Evolutionary conservation across 2,797 vertebrate genomes (phyloP).

Genomic region (Odontamblyopus lacepedii): DNA sequence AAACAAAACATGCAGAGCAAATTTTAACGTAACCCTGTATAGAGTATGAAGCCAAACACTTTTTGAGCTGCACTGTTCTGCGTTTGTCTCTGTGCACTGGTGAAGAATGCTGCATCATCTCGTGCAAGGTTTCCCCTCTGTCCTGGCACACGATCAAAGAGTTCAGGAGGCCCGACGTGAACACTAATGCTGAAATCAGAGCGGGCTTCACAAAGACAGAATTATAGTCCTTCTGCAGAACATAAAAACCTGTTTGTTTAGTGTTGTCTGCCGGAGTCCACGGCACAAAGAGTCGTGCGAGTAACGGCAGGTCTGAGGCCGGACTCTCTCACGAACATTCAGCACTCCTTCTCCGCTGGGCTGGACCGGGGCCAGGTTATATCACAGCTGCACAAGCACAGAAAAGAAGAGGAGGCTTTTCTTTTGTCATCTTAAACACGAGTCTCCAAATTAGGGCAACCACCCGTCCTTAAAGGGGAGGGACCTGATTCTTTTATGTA

Average conservation of each 20-base stretch:
- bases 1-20: not conserved
- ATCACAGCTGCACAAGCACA: not conserved
- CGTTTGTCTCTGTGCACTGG: not conserved
- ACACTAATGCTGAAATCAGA: not conserved
- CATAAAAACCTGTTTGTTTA: conserved; percentile 4
- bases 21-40: not conserved
- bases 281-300: conserved; percentile 16
- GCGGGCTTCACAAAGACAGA: not conserved
- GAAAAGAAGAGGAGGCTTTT: not conserved
- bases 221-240: conserved; percentile 11
- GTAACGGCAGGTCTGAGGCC: conserved; percentile 11
- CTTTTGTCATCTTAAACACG: no score
- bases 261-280: not conserved
- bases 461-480: no score
- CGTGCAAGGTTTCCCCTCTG: conserved; percentile 44
- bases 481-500: no score
- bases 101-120: conserved; percentile 39
- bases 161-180: not conserved
- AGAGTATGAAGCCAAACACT: not conserved
- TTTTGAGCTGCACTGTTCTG: conserved; percentile 13
- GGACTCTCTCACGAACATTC: conserved; percentile 14
- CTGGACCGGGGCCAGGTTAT: conserved; percentile 8
- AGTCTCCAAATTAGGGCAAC: no score
- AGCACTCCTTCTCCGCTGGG: not conserved
- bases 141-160: conserved; percentile 23